phyloP scores from a whole-genome alignment of 2,113 vertebrate species.

The Oryzias curvinotus region DNA sequence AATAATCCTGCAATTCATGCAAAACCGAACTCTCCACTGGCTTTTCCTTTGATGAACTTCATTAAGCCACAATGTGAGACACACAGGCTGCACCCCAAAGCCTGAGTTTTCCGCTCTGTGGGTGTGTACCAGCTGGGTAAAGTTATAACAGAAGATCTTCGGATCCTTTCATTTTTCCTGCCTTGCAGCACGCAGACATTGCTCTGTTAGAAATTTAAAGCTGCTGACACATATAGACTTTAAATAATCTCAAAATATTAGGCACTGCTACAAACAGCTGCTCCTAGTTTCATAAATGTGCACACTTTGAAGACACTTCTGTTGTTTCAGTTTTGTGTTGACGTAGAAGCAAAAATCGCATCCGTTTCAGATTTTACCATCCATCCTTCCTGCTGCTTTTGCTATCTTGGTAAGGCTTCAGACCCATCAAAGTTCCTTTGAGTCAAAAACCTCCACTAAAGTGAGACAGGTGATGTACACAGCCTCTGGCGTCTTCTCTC shows the following conservation, averaged over 20 bases:
- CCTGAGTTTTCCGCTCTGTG: conserved; percentile 51
- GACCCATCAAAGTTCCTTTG: conserved; percentile 38
- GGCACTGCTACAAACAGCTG: background rate
- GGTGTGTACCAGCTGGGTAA: conserved; percentile 51
- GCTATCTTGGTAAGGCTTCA: conserved; percentile 12
- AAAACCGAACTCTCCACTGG: conserved; percentile 49
- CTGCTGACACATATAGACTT: conserved; percentile 5
- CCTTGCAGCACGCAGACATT: conserved; percentile 7
- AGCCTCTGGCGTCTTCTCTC: conserved; percentile 12
- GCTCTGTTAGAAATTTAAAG: conserved; percentile 13
- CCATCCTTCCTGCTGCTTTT: no score
- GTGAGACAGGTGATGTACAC: background rate
- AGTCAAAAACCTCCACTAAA: conserved; percentile 29
- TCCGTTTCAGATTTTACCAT: conserved; percentile 18
- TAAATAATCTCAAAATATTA: background rate
- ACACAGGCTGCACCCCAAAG: conserved; percentile 45
- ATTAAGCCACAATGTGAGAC: conserved; percentile 60
- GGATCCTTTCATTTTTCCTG: conserved; percentile 29
- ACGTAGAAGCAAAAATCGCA: no score
- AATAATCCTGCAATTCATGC: conserved; percentile 68
- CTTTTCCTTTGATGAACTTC: conserved; percentile 59
- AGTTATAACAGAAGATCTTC: conserved; percentile 40
- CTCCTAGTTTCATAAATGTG: background rate
- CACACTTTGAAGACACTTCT: background rate
- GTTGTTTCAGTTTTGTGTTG: no score